phyloP scores from a whole-genome alignment of 2,888 invertebrate genomes.

The Carcina quercana region DNA sequence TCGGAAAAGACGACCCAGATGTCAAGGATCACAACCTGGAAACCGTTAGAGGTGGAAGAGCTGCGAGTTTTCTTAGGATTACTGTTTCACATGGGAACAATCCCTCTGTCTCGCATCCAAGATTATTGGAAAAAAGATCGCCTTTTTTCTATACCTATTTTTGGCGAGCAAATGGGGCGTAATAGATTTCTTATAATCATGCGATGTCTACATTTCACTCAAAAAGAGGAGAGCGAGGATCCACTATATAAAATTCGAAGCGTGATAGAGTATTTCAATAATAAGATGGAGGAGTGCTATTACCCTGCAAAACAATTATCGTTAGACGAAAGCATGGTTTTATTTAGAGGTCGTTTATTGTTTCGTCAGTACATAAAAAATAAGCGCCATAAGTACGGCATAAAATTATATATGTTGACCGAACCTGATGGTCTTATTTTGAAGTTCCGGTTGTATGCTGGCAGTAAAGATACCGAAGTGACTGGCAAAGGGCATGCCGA shows the following conservation, averaged over 20 bases:
- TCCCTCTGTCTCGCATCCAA: conserved; percentile 13
- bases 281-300: conserved; percentile 8
- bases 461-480: conserved; percentile 14
- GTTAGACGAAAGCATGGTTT: conserved; percentile 9
- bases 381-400: conserved; percentile 32
- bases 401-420: conserved; percentile 33
- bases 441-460: conserved; percentile 16
- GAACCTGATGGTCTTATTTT: conserved; percentile 27
- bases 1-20: neutral
- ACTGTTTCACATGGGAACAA: conserved; percentile 23
- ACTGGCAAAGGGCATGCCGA: conserved; percentile 6
- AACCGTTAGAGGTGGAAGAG: conserved; percentile 7
- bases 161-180: conserved; percentile 16
- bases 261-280: conserved; percentile 7
- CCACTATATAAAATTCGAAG: conserved; percentile 1
- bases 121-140: conserved; percentile 22
- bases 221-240: neutral
- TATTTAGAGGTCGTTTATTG: conserved; percentile 23
- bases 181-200: conserved; percentile 23
- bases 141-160: conserved; percentile 17
- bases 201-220: conserved; percentile 8
- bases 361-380: conserved; percentile 32
- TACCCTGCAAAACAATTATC: conserved; percentile 4
- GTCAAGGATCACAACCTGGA: neutral
- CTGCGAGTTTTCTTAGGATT: conserved; percentile 22